phyloP scores from a whole-genome alignment of 2,113 vertebrate species.

The Hippolais icterina region DNA sequence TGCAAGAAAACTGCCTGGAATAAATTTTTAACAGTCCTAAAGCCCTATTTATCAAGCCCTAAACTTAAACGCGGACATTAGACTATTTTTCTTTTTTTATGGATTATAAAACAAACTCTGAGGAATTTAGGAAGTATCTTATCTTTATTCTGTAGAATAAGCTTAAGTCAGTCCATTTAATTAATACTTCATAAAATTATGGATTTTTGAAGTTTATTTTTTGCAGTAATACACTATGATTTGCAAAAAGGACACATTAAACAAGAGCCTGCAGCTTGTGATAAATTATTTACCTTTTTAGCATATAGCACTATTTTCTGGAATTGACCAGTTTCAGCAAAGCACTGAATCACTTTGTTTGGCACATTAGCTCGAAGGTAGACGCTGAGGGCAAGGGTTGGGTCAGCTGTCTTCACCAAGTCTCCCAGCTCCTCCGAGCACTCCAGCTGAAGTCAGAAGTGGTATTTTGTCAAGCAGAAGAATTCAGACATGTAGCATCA shows the following conservation, averaged over 20 bases:
- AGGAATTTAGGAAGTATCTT: background rate
- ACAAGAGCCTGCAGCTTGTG: background rate
- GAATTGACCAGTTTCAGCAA: slow-evolving; percentile 93
- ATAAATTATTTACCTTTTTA: slow-evolving; percentile 83
- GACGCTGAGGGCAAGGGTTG: slow-evolving; percentile 89
- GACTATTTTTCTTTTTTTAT: background rate
- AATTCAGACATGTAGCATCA: background rate
- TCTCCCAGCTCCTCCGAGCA: slow-evolving; percentile 94
- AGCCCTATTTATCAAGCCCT: background rate
- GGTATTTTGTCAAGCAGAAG: background rate
- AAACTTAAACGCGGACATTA: background rate
- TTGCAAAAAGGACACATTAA: background rate
- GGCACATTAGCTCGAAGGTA: slow-evolving; percentile 92
- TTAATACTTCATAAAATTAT: background rate
- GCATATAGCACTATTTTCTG: slow-evolving; percentile 94
- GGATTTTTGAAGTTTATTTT: background rate
- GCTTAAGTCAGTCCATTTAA: background rate
- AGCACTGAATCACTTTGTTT: slow-evolving; percentile 94
- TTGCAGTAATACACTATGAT: background rate
- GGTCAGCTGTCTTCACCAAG: slow-evolving; percentile 86
- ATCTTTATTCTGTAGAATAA: background rate
- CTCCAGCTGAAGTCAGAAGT: slow-evolving; percentile 77
- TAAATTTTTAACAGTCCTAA: background rate
- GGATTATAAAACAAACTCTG: background rate
- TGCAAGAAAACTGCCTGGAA: background rate